A percentile compares a stretch with the other conserved stretches of the same genome.
These are phyloP conservation scores for Scophthalmus maximus DNA, from an alignment of 2,113 vertebrate genomes.

Conservation along the genomic window DNA sequence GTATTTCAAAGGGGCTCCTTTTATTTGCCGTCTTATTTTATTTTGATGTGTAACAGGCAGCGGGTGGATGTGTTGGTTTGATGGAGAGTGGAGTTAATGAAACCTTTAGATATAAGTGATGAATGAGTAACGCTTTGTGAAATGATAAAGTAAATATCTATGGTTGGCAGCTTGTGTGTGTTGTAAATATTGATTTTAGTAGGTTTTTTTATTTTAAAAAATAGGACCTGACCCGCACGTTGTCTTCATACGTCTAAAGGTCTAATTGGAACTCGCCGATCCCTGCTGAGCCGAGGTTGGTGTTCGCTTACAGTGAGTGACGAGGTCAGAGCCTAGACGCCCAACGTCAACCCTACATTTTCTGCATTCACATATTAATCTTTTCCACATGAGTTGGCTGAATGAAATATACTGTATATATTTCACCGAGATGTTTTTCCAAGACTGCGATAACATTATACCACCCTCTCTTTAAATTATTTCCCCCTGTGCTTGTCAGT, in stretches of 20 bases:
- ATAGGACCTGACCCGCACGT: too few relatives aligned
- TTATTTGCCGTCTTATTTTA: slow-evolving; percentile 51
- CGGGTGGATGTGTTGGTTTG: slow-evolving; percentile 25
- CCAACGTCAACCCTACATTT: background rate
- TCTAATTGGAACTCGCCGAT: background rate
- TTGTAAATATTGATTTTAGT: background rate
- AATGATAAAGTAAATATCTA: background rate
- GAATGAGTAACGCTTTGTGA: slow-evolving; percentile 14
- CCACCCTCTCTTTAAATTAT: slow-evolving; percentile 31
- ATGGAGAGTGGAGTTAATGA: slow-evolving; percentile 25
- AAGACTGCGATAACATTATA: slow-evolving; percentile 34
- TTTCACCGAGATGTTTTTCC: slow-evolving; percentile 36
- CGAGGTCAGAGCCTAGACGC: background rate
- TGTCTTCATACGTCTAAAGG: too few relatives aligned
- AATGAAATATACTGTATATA: slow-evolving; percentile 9
- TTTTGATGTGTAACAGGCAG: slow-evolving; percentile 29
- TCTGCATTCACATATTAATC: slow-evolving; percentile 8
- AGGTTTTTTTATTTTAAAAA: too few relatives aligned
- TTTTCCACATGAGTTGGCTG: background rate
- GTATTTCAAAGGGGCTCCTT: slow-evolving; percentile 52
- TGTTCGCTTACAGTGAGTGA: background rate
- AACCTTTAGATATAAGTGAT: slow-evolving; percentile 12
- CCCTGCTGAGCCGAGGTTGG: background rate
- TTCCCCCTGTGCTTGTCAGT: slow-evolving; percentile 38
- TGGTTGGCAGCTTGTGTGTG: background rate